Evolutionary conservation across 2,797 vertebrate genomes (phyloP).

Genomic region (Sylvilagus floridanus): DNA sequence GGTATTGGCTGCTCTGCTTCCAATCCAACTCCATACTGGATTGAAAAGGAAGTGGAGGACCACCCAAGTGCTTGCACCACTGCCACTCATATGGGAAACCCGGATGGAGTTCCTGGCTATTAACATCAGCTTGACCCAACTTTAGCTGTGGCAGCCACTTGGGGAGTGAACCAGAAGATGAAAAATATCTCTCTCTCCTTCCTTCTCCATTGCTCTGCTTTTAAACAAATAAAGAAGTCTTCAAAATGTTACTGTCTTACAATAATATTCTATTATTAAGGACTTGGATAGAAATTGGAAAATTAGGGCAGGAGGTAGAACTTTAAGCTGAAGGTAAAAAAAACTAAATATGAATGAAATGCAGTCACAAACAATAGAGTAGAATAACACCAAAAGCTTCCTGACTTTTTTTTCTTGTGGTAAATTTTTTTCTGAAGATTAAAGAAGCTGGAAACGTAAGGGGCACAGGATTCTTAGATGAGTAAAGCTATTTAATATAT

Average conservation of each 20-base stretch:
- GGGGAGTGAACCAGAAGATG: too few species aligned
- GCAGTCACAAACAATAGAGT: neutral
- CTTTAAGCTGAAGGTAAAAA: neutral
- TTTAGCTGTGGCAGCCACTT: too few species aligned
- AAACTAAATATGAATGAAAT: constrained; percentile 30
- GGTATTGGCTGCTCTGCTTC: too few species aligned
- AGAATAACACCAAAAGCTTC: neutral
- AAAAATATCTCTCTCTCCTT: too few species aligned
- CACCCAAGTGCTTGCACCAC: too few species aligned
- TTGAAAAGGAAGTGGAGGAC: too few species aligned
- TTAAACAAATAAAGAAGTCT: neutral
- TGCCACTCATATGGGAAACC: too few species aligned
- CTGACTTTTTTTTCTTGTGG: neutral
- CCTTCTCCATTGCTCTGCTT: too few species aligned
- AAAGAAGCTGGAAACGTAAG: neutral
- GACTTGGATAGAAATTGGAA: neutral
- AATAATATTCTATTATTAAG: neutral
- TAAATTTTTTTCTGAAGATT: neutral
- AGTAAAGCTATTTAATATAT: neutral
- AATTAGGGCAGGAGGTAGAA: neutral
- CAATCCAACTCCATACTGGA: too few species aligned
- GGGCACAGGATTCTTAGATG: neutral
- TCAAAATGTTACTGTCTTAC: neutral
- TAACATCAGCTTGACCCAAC: too few species aligned
- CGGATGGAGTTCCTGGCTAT: too few species aligned